These are phyloP conservation scores for Pseudochromis fuscus DNA, from an alignment of 2,797 vertebrate species.

Conservation along the genomic window DNA sequence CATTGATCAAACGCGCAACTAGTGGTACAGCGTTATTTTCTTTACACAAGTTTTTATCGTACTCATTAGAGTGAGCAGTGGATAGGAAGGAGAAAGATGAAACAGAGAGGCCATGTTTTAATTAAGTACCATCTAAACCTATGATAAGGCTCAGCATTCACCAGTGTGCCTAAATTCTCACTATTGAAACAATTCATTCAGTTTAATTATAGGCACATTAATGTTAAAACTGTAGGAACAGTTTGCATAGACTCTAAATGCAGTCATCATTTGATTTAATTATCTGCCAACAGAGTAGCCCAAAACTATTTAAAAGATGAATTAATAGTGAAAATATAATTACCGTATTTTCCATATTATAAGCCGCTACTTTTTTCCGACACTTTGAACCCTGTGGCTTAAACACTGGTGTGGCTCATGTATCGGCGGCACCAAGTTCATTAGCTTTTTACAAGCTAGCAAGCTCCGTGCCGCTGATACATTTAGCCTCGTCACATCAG, in stretches of 20 bases:
- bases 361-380: too few relatives aligned
- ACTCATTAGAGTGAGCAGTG: slow-evolving; percentile 9
- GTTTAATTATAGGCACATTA: neutral
- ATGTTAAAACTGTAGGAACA: neutral
- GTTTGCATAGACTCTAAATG: neutral
- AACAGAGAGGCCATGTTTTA: neutral
- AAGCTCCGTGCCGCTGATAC: too few relatives aligned
- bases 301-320: too few relatives aligned
- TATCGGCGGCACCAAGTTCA: too few relatives aligned
- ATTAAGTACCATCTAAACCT: neutral
- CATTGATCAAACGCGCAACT: slow-evolving; percentile 45
- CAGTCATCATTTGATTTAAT: neutral
- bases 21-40: slow-evolving; percentile 24
- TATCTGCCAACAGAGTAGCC: neutral
- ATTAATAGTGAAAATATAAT: too few relatives aligned
- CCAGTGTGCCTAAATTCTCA: neutral
- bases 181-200: too few relatives aligned
- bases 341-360: too few relatives aligned
- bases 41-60: slow-evolving; percentile 3
- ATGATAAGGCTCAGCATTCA: too few relatives aligned
- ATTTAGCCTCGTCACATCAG: too few relatives aligned
- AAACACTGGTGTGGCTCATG: too few relatives aligned
- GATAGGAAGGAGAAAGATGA: neutral
- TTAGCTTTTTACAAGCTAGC: too few relatives aligned
- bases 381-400: too few relatives aligned